A percentile compares a stretch with the other conserved stretches of the same genome.
These are phyloP conservation scores for Xestia ashworthii DNA, from an alignment of 2,888 invertebrate genomes.

Conservation along the genomic window DNA sequence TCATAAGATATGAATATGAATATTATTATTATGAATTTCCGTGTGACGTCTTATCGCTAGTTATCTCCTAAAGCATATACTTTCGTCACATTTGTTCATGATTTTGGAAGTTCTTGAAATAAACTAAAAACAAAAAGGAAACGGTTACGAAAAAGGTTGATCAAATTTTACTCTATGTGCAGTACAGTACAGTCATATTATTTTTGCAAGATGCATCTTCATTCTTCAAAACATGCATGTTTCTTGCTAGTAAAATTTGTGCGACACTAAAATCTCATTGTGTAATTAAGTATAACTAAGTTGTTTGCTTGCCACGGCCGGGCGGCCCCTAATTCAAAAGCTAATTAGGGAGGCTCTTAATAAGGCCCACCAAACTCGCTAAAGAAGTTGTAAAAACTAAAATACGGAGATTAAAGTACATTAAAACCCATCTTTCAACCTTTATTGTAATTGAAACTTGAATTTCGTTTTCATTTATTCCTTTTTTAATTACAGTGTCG, in stretches of 20 bases:
- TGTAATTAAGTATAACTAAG: slow-evolving; percentile 42
- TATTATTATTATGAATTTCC: background rate
- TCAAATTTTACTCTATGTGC: background rate
- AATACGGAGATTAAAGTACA: slow-evolving; percentile 68
- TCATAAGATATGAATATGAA: background rate
- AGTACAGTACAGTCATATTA: background rate
- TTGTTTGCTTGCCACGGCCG: slow-evolving; percentile 35
- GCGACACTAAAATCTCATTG: slow-evolving; percentile 26
- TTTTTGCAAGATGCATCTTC: slow-evolving; percentile 1
- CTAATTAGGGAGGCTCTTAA: slow-evolving; percentile 60
- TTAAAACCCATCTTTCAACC: slow-evolving; percentile 67
- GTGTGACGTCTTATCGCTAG: background rate
- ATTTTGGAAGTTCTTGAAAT: background rate
- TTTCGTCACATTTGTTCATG: background rate
- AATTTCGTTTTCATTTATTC: slow-evolving; percentile 80
- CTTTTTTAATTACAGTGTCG: slow-evolving; percentile 78
- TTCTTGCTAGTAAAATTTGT: slow-evolving; percentile 15
- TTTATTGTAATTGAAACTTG: slow-evolving; percentile 76
- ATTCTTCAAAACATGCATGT: slow-evolving; percentile 9
- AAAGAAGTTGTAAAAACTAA: slow-evolving; percentile 70
- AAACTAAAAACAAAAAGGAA: background rate
- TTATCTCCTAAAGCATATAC: background rate
- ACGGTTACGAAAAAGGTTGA: background rate
- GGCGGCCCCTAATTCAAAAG: slow-evolving; percentile 58
- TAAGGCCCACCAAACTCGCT: slow-evolving; percentile 36